Base-by-base conservation (phyloP, 2,888 invertebrate species). In the Dynastes hyllus region DNA sequence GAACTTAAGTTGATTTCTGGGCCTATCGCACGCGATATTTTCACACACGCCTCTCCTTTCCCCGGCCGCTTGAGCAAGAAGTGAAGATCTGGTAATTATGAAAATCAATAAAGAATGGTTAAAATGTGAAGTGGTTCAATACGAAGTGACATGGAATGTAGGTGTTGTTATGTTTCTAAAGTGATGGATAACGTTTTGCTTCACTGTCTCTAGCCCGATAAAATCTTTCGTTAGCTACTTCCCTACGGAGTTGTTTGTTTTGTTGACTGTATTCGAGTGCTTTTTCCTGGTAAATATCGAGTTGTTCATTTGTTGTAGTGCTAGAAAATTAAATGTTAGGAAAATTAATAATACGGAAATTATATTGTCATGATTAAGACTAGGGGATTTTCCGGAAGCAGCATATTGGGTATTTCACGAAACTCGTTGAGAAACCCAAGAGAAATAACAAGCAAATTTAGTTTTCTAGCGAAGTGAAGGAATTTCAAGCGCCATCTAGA, bases 151-250 rank as follows among this genome's bases (percentile, higher is more conserved):
- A 29, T 32, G 50, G 11, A 40, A 45, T 53, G n/a, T 53, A 67
- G 45, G 32, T 80, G 50, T 40, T 40, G 16, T n/a, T 45, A 45
- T 29, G 32, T 37, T 13, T 27, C 16, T 85, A 89, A 77, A 89
- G 84, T 13, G 89, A 89, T 11, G 89, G 88, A 85, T 87, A 88
- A 81, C 86, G 84, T 82, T 85, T 85, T 61, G 83, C 82, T 66
- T 90, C 89, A 80, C 90, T 90, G 9, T 89, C 88, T 81, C 87
- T 86, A 2, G 90, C 89, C 76, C 89, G 88, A 82, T 89, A 88
- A 84, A 91, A 92, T 80, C 90, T 86, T 83, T 91, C 91, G 79
- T 91, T 90, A 1, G 90, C 91, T 37, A 92, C 88, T 82, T 91
- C 90, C 80, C 91, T 87, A 61, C 91, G 89, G 37, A 92, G 88